Base-by-base conservation (phyloP, 2,113 vertebrate genomes). In the Stigmatopora argus region DNA sequence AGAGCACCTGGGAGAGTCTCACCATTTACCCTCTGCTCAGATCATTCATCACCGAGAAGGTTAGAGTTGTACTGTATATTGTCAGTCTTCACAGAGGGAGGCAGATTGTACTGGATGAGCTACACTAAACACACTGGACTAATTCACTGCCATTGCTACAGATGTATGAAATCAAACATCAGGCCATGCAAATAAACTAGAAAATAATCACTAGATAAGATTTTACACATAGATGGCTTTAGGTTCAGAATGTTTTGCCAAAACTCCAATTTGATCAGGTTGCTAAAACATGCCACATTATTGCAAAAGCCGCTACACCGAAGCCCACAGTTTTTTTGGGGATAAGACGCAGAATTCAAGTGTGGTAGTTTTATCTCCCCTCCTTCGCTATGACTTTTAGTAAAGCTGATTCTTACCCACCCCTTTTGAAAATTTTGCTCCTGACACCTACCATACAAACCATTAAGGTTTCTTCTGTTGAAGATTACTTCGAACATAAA, bases 11-110 rank as follows among this genome's bases (percentile, higher is more conserved):
- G 23, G 79, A 78, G 81, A 83, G 75, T 74, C 79, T 64, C 73
- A 78, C 71, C 81, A 74, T 85, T 89, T 88, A 89, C 81, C 86
- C 83, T 86, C 79, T 69, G 69, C 80, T 68, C 70, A 21, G 84
- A 83, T 86, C 85, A 75, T 69, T 77, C 83, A 48, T 82, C 78
- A 78, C 77, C 73, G 45, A 12, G 46, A 44, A 69, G 67, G 65
- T 56, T 57, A 72, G 60, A n/a, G 41, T 49, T 35, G 61, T 3
- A 4, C 57, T 34, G 63, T 62, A 61, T 51, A 52, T n/a, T 64
- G 45, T 47, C 41, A 63, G 19, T 18, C n/a, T 66, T 52, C 56
- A 34, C 3, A 9, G 66, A 35, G n/a, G 58, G 59, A 64, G 66
- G 53, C 67, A 70, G 72, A 69, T 74, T 58, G 53, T 3, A 0